Base-by-base conservation (phyloP, 2,888 invertebrate genomes). In the Pycnomerus fuliginosus region DNA sequence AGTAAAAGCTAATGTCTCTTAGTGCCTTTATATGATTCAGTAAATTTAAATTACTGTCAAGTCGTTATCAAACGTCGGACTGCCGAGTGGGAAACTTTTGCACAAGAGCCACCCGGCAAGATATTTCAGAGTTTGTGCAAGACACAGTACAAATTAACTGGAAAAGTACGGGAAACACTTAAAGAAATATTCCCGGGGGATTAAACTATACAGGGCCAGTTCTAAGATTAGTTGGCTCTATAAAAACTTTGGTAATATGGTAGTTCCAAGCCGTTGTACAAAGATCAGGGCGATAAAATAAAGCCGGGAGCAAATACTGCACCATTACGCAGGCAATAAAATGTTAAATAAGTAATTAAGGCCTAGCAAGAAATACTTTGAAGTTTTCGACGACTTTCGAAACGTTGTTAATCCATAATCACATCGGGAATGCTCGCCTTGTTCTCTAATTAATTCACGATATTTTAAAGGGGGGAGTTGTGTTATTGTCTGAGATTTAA, bases 281-380 rank as follows among this genome's bases (percentile, higher is more conserved):
- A 50, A 56, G 55, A 56, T 56, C 55, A 54, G 44, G n/a, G 53
- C 53, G 55, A 56, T 58, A 58, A 57, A 58, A 58, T 52, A 54
- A 58, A 58, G 55, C 58, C 50, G 48, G 47, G 48, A 51, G 56
- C 53, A 55, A 51, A 52, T 48, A 50, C 52, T 48, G 50, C 44
- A 31, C 60, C 61, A 61, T 65, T 64, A 62, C 60, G 56, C 58
- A 62, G 58, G 61, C 62, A 62, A 64, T 67, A 65, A 66, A 67
- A 65, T 64, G 64, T 63, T 63, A 63, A 65, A 64, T 65, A 64
- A 62, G 62, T 60, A 67, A 65, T 65, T 64, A 63, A 60, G 55
- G 51, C 58, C 48, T 56, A 58, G 53, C 59, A 57, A 64, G 58
- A 58, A 59, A 60, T 61, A 58, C 60, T 60, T 58, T 56, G 53